These are phyloP conservation scores for Papilio polyxenes DNA, from an alignment of 1,140 invertebrate genomes.

Conservation along the genomic window DNA sequence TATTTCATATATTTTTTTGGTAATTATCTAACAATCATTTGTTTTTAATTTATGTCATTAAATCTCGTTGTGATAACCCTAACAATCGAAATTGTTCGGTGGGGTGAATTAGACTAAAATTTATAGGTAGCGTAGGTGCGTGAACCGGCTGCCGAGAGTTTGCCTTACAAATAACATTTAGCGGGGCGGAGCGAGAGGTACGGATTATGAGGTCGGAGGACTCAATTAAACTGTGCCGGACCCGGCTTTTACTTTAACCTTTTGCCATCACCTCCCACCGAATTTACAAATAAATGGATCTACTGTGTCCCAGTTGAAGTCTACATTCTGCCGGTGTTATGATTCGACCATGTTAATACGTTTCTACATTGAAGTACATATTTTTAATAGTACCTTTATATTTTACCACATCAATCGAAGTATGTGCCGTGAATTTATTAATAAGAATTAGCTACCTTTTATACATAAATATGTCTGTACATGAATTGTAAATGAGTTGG, in stretches of 20 bases:
- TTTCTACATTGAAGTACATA: conserved; percentile 34
- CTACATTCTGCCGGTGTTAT: conserved; percentile 54
- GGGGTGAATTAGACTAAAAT: conserved; percentile 59
- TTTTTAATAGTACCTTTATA: conserved; percentile 29
- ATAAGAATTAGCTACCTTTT: not conserved
- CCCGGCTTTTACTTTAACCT: conserved; percentile 74
- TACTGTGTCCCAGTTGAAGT: conserved; percentile 58
- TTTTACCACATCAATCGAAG: not conserved
- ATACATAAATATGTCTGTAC: not conserved
- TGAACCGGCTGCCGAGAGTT: conserved; percentile 57
- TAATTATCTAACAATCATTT: conserved; percentile 36
- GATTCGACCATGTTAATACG: conserved; percentile 46
- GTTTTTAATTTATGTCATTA: not conserved
- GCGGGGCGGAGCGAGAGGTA: conserved; percentile 59
- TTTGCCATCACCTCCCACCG: conserved; percentile 68
- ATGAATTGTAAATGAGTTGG: not conserved
- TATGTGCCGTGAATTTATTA: conserved; percentile 29
- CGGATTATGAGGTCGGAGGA: conserved; percentile 77
- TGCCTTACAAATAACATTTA: conserved; percentile 75
- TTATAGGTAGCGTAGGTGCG: conserved; percentile 53
- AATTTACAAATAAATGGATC: conserved; percentile 70
- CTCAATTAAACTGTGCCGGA: conserved; percentile 77
- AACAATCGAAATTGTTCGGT: conserved; percentile 30
- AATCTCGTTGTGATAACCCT: not conserved
- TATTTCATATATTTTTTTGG: not conserved